Evolutionary conservation across 2,113 vertebrate species (phyloP).

Genomic region (Sorex araneus): DNA sequence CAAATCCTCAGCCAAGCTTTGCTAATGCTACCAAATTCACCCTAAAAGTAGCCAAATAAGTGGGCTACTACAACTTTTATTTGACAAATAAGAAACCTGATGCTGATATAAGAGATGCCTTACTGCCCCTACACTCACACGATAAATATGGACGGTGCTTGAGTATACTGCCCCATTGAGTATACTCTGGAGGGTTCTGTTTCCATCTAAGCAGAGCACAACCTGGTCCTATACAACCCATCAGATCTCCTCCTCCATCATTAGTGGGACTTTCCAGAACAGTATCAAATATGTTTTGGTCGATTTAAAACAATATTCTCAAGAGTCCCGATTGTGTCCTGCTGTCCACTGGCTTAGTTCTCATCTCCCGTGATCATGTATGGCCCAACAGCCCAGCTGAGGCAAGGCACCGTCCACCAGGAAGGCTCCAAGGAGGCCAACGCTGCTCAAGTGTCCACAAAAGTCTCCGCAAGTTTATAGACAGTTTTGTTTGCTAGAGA

Average conservation of each 20-base stretch:
- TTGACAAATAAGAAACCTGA: conserved; percentile 41
- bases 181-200: neutral
- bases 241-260: conserved; percentile 15
- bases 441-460: neutral
- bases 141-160: neutral
- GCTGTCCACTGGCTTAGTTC: neutral
- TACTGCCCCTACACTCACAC: neutral
- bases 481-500: neutral
- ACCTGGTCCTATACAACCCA: conserved; percentile 33
- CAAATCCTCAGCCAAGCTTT: neutral
- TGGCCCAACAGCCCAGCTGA: neutral
- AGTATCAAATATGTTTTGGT: conserved; percentile 28
- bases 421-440: neutral
- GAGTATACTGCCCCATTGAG: neutral
- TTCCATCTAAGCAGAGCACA: conserved; percentile 51
- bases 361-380: neutral
- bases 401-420: neutral
- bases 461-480: neutral
- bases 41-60: neutral
- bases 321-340: neutral
- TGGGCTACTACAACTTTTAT: neutral
- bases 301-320: conserved; percentile 41
- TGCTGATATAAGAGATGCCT: neutral
- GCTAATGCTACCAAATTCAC: neutral
- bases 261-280: conserved; percentile 56